Evolutionary conservation across 2,113 vertebrate species (phyloP).

Genomic region (Galbula dea): DNA sequence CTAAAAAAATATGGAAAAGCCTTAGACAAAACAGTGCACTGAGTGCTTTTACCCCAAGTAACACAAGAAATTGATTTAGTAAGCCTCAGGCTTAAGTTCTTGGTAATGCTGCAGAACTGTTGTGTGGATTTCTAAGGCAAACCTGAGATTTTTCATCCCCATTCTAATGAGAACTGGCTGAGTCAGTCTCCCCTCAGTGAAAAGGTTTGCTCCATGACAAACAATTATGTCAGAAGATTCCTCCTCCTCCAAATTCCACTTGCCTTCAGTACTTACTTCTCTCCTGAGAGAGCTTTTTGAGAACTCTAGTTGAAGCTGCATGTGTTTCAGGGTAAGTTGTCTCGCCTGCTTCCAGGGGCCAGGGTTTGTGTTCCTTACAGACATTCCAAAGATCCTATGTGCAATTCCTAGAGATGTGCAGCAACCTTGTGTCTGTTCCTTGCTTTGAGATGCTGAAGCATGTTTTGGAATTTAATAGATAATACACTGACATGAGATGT

Average conservation of each 20-base stretch:
- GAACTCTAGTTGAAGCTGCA: neutral
- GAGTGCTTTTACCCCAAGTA: neutral
- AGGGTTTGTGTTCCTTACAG: neutral
- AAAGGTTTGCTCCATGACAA: neutral
- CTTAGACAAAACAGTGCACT: neutral
- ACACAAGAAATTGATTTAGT: neutral
- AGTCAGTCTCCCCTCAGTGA: neutral
- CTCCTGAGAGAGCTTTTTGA: neutral
- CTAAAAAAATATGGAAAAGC: neutral
- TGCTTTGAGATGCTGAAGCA: neutral
- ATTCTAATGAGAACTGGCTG: neutral
- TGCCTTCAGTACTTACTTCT: neutral
- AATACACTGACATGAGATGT: neutral
- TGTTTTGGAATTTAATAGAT: neutral
- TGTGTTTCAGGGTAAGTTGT: neutral
- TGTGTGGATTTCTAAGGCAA: neutral
- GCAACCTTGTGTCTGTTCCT: neutral
- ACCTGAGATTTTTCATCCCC: neutral
- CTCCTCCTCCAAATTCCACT: neutral
- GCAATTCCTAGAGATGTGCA: neutral
- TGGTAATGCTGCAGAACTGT: neutral
- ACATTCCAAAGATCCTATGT: neutral
- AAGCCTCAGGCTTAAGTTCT: neutral
- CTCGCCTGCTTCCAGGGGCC: neutral
- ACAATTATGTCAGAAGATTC: neutral